Evolutionary conservation across 2,888 invertebrate species (phyloP).

Genomic region (Macrophya alboannulata): DNA sequence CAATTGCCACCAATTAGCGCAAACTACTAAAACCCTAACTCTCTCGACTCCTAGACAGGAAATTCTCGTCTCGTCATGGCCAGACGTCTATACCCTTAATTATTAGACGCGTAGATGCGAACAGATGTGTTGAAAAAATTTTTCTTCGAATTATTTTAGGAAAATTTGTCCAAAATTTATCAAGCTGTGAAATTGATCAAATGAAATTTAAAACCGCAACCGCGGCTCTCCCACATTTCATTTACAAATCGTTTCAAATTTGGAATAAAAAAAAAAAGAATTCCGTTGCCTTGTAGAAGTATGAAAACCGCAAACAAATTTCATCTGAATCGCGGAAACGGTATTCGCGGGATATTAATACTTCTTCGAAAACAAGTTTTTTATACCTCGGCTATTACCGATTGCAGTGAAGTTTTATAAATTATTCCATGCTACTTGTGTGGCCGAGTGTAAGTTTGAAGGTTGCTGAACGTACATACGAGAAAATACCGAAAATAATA

Average conservation of each 20-base stretch:
- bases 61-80: slow-evolving; percentile 20
- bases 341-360: neutral
- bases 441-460: neutral
- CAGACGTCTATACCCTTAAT: neutral
- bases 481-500: neutral
- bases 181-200: neutral
- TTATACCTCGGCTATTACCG: neutral
- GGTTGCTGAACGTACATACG: neutral
- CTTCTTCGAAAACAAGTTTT: neutral
- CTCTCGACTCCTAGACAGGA: neutral
- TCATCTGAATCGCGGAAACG: neutral
- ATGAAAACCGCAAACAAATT: neutral
- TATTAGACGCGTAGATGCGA: neutral
- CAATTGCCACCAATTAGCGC: slow-evolving; percentile 52
- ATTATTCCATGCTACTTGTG: no score
- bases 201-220: neutral
- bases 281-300: no score
- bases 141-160: neutral
- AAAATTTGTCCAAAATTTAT: no score
- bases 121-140: neutral
- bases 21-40: slow-evolving; percentile 24
- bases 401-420: no score
- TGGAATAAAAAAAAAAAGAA: neutral
- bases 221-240: neutral
- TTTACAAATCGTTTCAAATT: neutral